Evolutionary conservation across 2,888 invertebrate species (phyloP), one percentile per base, ranked within the genome.

Genomic region (Sarcophaga variegata): DNA sequence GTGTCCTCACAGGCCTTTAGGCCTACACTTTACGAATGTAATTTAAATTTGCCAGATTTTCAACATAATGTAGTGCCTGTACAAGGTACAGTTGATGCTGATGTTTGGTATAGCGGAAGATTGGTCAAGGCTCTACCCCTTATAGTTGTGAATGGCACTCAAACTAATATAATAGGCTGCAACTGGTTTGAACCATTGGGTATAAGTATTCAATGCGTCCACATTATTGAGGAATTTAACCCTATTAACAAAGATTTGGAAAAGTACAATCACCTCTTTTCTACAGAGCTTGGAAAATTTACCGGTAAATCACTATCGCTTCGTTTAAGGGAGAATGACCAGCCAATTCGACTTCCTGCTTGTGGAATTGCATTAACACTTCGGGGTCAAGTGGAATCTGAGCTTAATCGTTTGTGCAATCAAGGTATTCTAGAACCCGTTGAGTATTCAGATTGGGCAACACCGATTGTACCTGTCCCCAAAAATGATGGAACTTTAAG

Each of bases 401-500:
- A 37, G 37, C 37, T 37, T 37, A 6, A 37, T 37, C 37, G 37
- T 37, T 8, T 37, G 37, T 37, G 37, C 37, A 37, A 37, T 37
- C 6, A 1, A 37, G 37, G 37, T 37, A 6, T 27, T 27, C 37
- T 37, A 1, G 8, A 37, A 6, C 37, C 37, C 6, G 37, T 27
- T 27, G 27, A 27, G 27, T 27, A 27, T 5, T 27, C 27, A 27
- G 27, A 5, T 4, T 27, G 27, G 27, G 27, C 27, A 27, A 27
- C 27, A 27, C 27, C 27, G 27, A 27, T 27, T 27, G 81, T 86
- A 20, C 81, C 84, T 17, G 78, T 88, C 2, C 22, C 67, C 60
- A 85, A 87, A 78, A 85, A 67, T 27, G 87, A 90, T 80, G 89
- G 89, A 22, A 22, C 22, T 22, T 1, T 22, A 22, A 22, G 22